phyloP scores from a whole-genome alignment of 1,140 invertebrate genomes.

The Microplitis demolitor region DNA sequence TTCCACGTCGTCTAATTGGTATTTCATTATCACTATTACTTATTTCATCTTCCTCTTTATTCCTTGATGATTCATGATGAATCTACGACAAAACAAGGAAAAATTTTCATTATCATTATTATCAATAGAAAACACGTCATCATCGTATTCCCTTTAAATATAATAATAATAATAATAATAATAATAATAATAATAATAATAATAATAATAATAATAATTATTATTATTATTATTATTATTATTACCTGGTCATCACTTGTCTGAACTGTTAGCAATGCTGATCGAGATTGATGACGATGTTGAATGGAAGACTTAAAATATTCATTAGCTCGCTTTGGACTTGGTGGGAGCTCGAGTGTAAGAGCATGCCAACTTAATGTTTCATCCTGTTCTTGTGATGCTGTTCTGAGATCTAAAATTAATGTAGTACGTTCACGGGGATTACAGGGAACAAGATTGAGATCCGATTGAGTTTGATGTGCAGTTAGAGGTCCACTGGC shows the following conservation, averaged over 20 bases:
- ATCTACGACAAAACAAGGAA: slow-evolving; percentile 10
- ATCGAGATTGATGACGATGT: neutral
- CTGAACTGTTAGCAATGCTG: slow-evolving; percentile 17
- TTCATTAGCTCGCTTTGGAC: slow-evolving; percentile 34
- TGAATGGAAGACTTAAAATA: slow-evolving; percentile 36
- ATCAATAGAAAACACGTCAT: too few relatives aligned
- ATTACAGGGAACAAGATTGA: slow-evolving; percentile 28
- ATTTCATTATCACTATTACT: slow-evolving; percentile 37
- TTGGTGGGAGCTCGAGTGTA: slow-evolving; percentile 50
- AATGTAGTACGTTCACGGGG: slow-evolving; percentile 49
- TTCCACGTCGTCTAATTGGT: slow-evolving; percentile 47
- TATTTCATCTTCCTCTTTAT: slow-evolving; percentile 34
- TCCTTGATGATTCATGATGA: slow-evolving; percentile 22
- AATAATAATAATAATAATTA: too few relatives aligned
- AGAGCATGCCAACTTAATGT: slow-evolving; percentile 56
- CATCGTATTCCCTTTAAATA: too few relatives aligned
- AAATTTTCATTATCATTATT: neutral
- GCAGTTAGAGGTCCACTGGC: slow-evolving; percentile 62
- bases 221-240: too few relatives aligned
- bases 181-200: too few relatives aligned
- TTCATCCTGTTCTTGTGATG: slow-evolving; percentile 43
- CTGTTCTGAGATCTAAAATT: slow-evolving; percentile 56
- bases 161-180: too few relatives aligned
- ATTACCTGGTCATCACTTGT: slow-evolving; percentile 31
- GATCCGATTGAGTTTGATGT: slow-evolving; percentile 22